These are phyloP conservation scores for Phoxinus dragarum DNA, from an alignment of 2,797 vertebrate species.

Conservation along the genomic window DNA sequence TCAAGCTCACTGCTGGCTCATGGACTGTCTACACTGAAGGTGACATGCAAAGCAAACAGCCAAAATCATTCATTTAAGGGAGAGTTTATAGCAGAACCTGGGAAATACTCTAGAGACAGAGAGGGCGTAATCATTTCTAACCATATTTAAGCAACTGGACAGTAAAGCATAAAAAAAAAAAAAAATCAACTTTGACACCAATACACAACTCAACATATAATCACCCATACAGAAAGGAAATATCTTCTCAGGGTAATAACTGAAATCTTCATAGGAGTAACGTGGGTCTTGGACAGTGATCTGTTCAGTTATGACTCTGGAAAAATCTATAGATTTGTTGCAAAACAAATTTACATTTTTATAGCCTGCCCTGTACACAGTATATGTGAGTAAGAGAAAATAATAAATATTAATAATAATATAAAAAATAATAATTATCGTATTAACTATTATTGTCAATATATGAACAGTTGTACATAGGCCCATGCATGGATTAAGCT, in stretches of 20 bases:
- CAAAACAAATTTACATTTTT: background rate
- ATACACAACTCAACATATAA: background rate
- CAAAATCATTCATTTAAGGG: background rate
- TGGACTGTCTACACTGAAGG: background rate
- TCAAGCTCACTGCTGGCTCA: slow-evolving; percentile 14
- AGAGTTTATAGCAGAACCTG: background rate
- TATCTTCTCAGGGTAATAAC: background rate
- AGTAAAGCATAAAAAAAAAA: background rate
- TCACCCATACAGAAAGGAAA: background rate
- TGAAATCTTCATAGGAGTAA: background rate
- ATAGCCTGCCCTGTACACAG: background rate
- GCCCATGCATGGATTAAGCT: no score
- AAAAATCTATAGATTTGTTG: background rate
- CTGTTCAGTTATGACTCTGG: background rate
- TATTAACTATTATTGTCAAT: background rate
- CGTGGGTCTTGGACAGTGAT: no score
- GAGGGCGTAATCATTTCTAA: no score
- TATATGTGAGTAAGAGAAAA: background rate
- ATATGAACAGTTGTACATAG: background rate
- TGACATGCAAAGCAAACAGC: background rate
- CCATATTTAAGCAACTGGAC: background rate
- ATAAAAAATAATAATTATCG: no score
- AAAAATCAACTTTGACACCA: background rate
- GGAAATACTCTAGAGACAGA: background rate
- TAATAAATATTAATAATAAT: background rate